Evolutionary conservation across 2,797 vertebrate species (phyloP).

Genomic region (Trematomus bernacchii): DNA sequence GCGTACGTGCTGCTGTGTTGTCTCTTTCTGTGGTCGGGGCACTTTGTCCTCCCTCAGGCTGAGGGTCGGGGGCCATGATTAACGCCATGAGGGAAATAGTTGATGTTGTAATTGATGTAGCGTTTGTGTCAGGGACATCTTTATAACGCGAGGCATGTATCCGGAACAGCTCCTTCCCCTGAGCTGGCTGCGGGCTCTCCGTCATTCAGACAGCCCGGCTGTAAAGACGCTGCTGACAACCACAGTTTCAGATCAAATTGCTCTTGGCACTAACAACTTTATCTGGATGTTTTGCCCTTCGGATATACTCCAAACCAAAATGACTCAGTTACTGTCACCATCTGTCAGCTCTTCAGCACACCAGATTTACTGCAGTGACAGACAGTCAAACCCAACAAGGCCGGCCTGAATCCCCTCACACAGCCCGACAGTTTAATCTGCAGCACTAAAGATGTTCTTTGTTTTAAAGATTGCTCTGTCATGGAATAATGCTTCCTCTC

Average conservation of each 20-base stretch:
- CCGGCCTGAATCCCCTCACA: conserved; percentile 43
- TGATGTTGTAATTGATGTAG: conserved; percentile 51
- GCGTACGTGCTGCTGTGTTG: conserved; percentile 2
- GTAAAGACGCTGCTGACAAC: conserved; percentile 71
- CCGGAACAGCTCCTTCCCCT: conserved; percentile 44
- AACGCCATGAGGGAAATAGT: conserved; percentile 34
- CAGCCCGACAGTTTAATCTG: conserved; percentile 60
- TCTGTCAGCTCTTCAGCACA: conserved; percentile 63
- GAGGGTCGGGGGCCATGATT: conserved; percentile 30
- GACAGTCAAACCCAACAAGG: conserved; percentile 60
- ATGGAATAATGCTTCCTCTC: background rate
- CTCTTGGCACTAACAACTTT: conserved; percentile 72
- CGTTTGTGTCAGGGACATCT: conserved; percentile 53
- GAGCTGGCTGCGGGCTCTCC: conserved; percentile 59
- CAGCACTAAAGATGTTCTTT: conserved; percentile 43
- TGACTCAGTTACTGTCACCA: conserved; percentile 64
- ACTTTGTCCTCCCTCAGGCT: conserved; percentile 6
- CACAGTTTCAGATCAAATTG: conserved; percentile 70
- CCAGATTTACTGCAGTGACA: conserved; percentile 63
- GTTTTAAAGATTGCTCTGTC: conserved; percentile 28
- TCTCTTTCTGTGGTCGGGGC: background rate
- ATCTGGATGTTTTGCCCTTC: conserved; percentile 75
- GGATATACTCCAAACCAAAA: conserved; percentile 66
- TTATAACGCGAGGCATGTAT: conserved; percentile 51
- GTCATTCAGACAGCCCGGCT: conserved; percentile 60